These are phyloP conservation scores for Hesperophylax magnus DNA, from an alignment of 1,140 invertebrate species.

Conservation along the genomic window DNA sequence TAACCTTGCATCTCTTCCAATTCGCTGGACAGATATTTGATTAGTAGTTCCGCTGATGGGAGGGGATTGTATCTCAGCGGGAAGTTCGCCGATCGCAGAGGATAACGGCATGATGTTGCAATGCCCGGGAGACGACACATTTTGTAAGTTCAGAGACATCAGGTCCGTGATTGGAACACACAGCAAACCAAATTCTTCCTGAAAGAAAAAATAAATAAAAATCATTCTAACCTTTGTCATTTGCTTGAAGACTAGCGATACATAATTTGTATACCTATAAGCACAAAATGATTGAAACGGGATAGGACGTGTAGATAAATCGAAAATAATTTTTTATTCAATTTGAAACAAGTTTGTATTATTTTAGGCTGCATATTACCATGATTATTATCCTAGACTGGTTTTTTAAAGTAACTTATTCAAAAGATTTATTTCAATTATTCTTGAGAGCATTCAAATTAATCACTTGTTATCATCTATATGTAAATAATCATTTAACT, in stretches of 20 bases:
- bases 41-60: constrained; percentile 44
- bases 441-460: no score
- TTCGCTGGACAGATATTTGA: constrained; percentile 67
- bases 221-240: no score
- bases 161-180: constrained; percentile 67
- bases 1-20: constrained; percentile 66
- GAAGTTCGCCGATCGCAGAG: constrained; percentile 50
- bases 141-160: constrained; percentile 56
- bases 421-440: no score
- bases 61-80: constrained; percentile 38
- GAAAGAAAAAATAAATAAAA: constrained; percentile 49
- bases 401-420: no score
- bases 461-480: no score
- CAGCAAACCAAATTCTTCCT: constrained; percentile 67
- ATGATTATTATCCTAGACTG: no score
- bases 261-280: no score
- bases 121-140: constrained; percentile 52
- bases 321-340: background rate
- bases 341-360: no score
- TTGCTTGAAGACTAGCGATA: no score
- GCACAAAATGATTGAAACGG: background rate
- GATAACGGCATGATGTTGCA: constrained; percentile 40
- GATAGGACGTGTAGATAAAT: background rate
- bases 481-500: no score
- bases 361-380: no score